These are phyloP conservation scores for Lasioglossum baleicum DNA, from an alignment of 1,140 invertebrate genomes.

Conservation along the genomic window DNA sequence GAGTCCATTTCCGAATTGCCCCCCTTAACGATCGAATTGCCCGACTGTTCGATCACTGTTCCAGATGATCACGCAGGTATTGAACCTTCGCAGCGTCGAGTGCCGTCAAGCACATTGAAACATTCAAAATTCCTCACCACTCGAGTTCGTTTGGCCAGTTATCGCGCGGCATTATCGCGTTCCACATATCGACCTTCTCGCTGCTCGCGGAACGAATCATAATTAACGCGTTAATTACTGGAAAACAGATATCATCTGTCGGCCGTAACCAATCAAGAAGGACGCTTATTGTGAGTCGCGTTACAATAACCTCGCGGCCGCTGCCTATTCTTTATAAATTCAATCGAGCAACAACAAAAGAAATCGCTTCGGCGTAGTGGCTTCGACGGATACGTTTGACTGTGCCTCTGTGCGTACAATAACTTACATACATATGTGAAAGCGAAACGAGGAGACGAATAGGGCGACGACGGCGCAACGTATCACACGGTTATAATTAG, in stretches of 20 bases:
- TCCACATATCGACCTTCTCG: conserved; percentile 14
- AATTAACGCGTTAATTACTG: conserved; percentile 50
- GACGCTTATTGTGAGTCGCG: conserved; percentile 13
- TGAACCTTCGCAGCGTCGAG: too few relatives aligned
- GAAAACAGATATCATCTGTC: conserved; percentile 21
- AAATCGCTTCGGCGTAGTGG: background rate
- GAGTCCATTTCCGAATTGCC: too few relatives aligned
- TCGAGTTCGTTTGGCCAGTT: background rate
- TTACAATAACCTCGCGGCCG: conserved; percentile 29
- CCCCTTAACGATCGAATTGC: too few relatives aligned
- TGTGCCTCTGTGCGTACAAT: background rate
- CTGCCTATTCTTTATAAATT: background rate
- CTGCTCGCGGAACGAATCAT: conserved; percentile 8
- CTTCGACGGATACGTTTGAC: background rate
- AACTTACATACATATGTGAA: background rate
- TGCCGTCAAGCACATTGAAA: background rate
- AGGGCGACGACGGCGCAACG: too few relatives aligned
- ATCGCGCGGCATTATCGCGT: background rate
- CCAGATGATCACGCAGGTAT: too few relatives aligned
- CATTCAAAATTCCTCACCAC: background rate
- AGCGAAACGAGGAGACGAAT: background rate
- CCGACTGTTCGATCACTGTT: too few relatives aligned
- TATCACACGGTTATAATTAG: background rate
- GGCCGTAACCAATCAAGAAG: conserved; percentile 23
- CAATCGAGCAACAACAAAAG: background rate